phyloP scores from a whole-genome alignment of 1,140 invertebrate species.

The Habropoda laboriosa region DNA sequence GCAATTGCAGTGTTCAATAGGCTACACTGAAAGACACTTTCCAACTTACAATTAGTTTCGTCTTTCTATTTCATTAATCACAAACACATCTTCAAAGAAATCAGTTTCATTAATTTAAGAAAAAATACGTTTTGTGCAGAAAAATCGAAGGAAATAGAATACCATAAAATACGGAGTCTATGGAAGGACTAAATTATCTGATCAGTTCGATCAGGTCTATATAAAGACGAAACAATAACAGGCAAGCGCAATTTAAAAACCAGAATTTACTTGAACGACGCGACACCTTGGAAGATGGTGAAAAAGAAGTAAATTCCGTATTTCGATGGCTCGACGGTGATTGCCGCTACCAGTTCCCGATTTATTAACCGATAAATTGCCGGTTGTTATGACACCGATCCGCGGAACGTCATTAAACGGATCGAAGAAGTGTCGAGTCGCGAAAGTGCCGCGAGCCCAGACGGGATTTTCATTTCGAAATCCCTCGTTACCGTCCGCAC shows the following conservation, averaged over 20 bases:
- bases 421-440: constrained; percentile 43
- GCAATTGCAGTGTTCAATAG: too few relatives aligned
- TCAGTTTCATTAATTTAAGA: too few relatives aligned
- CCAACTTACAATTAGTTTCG: too few relatives aligned
- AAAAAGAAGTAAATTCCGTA: constrained; percentile 24
- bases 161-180: too few relatives aligned
- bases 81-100: too few relatives aligned
- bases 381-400: constrained; percentile 73
- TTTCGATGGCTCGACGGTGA: constrained; percentile 72
- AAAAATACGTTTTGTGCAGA: too few relatives aligned
- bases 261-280: neutral
- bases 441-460: constrained; percentile 4
- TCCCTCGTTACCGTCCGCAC: constrained; percentile 7
- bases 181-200: too few relatives aligned
- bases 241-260: too few relatives aligned
- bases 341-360: constrained; percentile 76
- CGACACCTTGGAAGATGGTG: neutral
- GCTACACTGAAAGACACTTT: too few relatives aligned
- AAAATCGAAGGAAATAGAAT: too few relatives aligned
- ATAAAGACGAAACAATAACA: neutral
- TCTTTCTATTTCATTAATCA: too few relatives aligned
- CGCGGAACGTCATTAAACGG: constrained; percentile 46
- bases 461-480: constrained; percentile 38
- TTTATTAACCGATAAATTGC: constrained; percentile 79
- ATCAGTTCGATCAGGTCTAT: too few relatives aligned